Evolutionary conservation across 2,113 vertebrate species (phyloP), one percentile per base, ranked within the genome.

Genomic region (Cryptomyrus ogoouensis): DNA sequence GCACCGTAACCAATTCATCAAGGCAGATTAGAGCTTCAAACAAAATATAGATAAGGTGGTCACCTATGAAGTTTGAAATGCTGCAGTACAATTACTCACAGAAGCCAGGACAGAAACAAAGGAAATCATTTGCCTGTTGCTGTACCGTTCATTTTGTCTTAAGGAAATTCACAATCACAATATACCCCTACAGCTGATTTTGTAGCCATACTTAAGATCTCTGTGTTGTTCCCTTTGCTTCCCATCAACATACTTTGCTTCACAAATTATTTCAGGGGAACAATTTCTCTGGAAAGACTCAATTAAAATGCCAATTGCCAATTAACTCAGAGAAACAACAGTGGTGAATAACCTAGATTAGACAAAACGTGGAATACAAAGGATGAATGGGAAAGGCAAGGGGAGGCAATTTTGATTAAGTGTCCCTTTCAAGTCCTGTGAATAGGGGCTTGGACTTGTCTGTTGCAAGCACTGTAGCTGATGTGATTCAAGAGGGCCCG

Each of bases 351-450:
- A 39, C 17, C 77, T 84, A 62, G 39, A 12, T 46, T 56, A 27
- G 50, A 89, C 50, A 84, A 46, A 84, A 24, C 21, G 19, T 49
- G 46, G 47, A 52, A 31, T n/a, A 44, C 35, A 84, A 58, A 39
- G 10, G 50, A 46, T 58, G 80, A 84, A 89, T 85, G 80, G 35
- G 39, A 62, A 56, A 83, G 80, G 19, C 39, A 89, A 85, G 35
- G 6, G 80, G 52, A 89, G 89, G 24, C 89, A 46, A 85, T 85
- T 84, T 47, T 89, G 89, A 89, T 58, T 89, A 89, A 56, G 80
- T 62, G 42, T 62, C 52, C 50, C 80, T 89, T 85, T 84, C 53
- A 89, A 50, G 74, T 5, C 50, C 49, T 47, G 6, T 84, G 77
- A 62, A 85, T 84, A 21, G 52, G 80, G 35, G 50, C 89, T 39